Evolutionary conservation across 2,797 vertebrate species (phyloP).

Genomic region (Philypnodon macrostomus): DNA sequence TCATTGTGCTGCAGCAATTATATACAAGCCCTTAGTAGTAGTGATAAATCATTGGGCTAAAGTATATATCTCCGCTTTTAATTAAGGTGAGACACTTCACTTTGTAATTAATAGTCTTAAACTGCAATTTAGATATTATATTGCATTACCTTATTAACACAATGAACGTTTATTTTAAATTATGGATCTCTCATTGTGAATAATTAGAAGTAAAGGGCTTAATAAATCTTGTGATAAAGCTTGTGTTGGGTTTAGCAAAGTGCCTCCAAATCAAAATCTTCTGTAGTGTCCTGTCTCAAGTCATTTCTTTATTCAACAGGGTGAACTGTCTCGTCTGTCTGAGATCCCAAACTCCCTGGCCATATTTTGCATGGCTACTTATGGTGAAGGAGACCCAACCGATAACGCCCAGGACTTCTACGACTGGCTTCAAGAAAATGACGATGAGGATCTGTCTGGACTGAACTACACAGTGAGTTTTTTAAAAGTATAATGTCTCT

Average conservation of each 20-base stretch:
- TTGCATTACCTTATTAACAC: no score
- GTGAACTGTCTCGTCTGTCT: conserved; percentile 84
- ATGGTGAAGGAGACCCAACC: conserved; percentile 94
- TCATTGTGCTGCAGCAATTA: background rate
- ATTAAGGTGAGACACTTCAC: background rate
- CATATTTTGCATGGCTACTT: conserved; percentile 97
- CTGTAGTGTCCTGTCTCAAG: no score
- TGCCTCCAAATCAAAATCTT: no score
- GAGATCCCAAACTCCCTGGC: conserved; percentile 91
- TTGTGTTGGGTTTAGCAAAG: no score
- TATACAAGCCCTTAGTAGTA: background rate
- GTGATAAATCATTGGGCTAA: background rate
- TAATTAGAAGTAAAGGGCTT: no score
- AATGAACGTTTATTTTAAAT: no score
- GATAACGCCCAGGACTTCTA: conserved; percentile 98
- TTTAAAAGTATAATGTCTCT: background rate
- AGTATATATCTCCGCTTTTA: background rate
- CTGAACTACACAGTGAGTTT: conserved; percentile 86
- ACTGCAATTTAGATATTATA: no score
- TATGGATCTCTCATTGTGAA: no score
- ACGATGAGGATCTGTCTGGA: conserved; percentile 82
- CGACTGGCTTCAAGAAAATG: conserved; percentile 92
- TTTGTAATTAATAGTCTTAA: no score
- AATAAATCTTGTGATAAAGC: no score
- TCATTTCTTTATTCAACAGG: conserved; percentile 70